A percentile compares a stretch with the other conserved stretches of the same genome.
Evolutionary conservation across 2,888 invertebrate species (phyloP).

Genomic region (Tipula lateralis): DNA sequence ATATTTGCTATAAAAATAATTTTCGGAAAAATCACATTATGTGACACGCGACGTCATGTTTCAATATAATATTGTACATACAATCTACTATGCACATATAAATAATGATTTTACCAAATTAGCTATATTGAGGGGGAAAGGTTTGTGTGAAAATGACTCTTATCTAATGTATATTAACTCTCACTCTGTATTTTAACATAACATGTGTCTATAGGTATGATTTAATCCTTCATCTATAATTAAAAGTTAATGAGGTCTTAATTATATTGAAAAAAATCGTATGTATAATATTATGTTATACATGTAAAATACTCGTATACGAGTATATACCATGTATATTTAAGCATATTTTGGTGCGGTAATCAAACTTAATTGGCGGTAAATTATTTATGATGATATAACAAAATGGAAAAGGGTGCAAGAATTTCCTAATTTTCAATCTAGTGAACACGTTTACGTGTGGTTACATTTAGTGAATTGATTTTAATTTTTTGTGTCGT

Average conservation of each 20-base stretch:
- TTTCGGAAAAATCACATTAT: neutral
- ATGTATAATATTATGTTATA: neutral
- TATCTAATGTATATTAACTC: neutral
- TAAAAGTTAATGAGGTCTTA: conserved; percentile 19
- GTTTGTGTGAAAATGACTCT: neutral
- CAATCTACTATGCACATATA: neutral
- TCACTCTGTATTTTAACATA: neutral
- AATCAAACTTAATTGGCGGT: neutral
- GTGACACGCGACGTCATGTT: neutral
- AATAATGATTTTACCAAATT: neutral
- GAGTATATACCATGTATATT: neutral
- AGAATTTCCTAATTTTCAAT: neutral
- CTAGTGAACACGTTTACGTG: neutral
- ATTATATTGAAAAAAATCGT: neutral
- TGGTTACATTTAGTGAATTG: neutral
- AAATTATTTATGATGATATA: neutral
- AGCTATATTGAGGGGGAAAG: neutral
- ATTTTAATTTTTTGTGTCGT: neutral
- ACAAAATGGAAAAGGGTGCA: neutral
- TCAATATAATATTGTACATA: neutral
- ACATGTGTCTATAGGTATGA: neutral
- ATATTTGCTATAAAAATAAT: neutral
- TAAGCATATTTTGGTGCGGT: neutral
- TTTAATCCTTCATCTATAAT: neutral
- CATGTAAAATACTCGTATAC: too few species aligned